Conservation (phyloP, 2,113 vertebrate genomes). For the Motacilla tschutschensis region DNA sequence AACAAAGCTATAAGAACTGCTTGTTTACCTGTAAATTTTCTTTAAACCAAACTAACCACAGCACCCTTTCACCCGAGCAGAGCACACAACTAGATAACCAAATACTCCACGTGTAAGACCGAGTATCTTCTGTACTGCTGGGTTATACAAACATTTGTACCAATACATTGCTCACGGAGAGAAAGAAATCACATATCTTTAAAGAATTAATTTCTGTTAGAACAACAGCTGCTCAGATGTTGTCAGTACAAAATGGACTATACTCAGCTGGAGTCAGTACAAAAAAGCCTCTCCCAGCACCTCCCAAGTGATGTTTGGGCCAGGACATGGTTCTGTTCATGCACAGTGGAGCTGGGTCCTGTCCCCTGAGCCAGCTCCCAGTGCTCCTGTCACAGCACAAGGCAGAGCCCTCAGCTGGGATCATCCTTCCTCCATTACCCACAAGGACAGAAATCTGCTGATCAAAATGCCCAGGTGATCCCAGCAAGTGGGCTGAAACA, state of each 20-base stretch:
- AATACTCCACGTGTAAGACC: not conserved
- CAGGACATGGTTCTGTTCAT: not conserved
- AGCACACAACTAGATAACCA: not conserved
- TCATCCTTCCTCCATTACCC: not conserved
- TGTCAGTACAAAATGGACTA: not conserved
- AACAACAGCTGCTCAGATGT: not conserved
- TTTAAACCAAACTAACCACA: not conserved
- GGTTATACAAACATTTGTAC: not conserved
- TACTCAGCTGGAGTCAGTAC: not conserved
- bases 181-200: not conserved
- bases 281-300: not conserved
- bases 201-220: not conserved
- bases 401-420: not conserved
- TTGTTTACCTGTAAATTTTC: not conserved
- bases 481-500: not conserved
- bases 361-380: not conserved
- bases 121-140: not conserved
- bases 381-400: not conserved
- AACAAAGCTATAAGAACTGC: not conserved
- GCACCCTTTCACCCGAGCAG: not conserved
- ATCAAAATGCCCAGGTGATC: not conserved
- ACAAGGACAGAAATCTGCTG: not conserved
- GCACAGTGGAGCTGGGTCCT: not conserved
- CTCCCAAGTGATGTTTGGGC: not conserved
- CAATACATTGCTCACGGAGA: fast-evolving